A percentile compares a stretch with the other conserved stretches of the same genome.
These are phyloP conservation scores for Drosophila subpulchrella DNA, from an alignment of 1,140 invertebrate species.

Conservation along the genomic window DNA sequence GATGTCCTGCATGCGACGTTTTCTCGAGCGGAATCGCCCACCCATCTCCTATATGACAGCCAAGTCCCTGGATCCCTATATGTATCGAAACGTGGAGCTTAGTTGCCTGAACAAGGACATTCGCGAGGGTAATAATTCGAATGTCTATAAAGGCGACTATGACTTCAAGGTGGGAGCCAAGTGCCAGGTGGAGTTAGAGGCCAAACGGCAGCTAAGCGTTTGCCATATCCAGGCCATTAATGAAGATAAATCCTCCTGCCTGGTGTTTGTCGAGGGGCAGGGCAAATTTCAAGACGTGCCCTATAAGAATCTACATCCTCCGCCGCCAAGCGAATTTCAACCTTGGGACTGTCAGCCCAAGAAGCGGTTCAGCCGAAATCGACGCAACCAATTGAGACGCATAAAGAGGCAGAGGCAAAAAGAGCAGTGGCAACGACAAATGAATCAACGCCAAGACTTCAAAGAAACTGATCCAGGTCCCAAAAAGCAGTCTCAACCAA, in stretches of 20 bases:
- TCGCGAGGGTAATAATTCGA: conserved; percentile 84
- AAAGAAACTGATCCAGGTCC: neutral
- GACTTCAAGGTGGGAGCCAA: conserved; percentile 89
- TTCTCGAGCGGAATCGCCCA: conserved; percentile 85
- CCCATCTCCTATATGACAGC: conserved; percentile 95
- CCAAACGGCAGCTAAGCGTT: conserved; percentile 86
- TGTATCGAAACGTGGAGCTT: conserved; percentile 95
- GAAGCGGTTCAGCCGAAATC: too few species aligned
- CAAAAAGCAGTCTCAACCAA: neutral
- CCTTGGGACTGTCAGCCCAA: conserved; percentile 3
- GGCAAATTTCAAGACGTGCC: conserved; percentile 86
- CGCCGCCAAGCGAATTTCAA: conserved; percentile 24
- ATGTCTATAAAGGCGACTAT: conserved; percentile 86
- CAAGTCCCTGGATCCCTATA: conserved; percentile 92
- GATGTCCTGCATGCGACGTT: conserved; percentile 60
- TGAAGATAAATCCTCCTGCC: conserved; percentile 87
- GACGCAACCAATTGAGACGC: too few species aligned
- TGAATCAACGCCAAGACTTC: neutral
- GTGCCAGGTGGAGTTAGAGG: conserved; percentile 88
- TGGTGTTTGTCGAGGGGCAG: conserved; percentile 91
- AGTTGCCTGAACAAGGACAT: conserved; percentile 92
- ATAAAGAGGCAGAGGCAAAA: neutral
- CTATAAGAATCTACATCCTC: conserved; percentile 19
- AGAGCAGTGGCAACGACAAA: neutral
- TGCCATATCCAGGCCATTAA: conserved; percentile 92